phyloP scores from a whole-genome alignment of 2,113 vertebrate genomes.

The Oncorhynchus nerka region DNA sequence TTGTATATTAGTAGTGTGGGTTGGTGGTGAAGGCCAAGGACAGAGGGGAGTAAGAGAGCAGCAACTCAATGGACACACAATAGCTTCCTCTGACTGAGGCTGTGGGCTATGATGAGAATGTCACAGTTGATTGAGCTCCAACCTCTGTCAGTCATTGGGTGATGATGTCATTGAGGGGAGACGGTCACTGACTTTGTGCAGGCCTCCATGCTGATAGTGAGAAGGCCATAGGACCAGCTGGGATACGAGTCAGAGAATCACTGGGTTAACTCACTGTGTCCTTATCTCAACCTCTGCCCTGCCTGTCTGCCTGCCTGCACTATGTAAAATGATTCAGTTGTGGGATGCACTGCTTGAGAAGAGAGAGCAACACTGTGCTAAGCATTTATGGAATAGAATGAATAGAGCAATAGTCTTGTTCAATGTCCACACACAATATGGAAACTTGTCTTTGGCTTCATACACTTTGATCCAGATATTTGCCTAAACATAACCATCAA shows the following conservation, averaged over 20 bases:
- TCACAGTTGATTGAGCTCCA: not conserved
- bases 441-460: too few relatives aligned
- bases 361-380: too few relatives aligned
- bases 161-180: slow-evolving; percentile 7
- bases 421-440: too few relatives aligned
- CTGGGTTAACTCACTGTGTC: not conserved
- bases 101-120: not conserved
- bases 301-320: too few relatives aligned
- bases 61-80: not conserved
- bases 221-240: slow-evolving; percentile 11
- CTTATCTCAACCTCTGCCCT: slow-evolving; percentile 19
- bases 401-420: too few relatives aligned
- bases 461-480: too few relatives aligned
- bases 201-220: not conserved
- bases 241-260: not conserved
- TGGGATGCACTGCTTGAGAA: slow-evolving; percentile 3
- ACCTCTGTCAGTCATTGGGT: not conserved
- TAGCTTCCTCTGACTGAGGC: not conserved
- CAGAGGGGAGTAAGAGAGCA: not conserved
- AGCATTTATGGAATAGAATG: not conserved
- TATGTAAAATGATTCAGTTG: not conserved
- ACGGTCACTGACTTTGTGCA: not conserved
- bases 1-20: not conserved
- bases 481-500: too few relatives aligned
- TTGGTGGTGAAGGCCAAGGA: not conserved